Base-by-base conservation (phyloP, 92 coral and sea anemone species). In the Zoanthus sociatus region DNA sequence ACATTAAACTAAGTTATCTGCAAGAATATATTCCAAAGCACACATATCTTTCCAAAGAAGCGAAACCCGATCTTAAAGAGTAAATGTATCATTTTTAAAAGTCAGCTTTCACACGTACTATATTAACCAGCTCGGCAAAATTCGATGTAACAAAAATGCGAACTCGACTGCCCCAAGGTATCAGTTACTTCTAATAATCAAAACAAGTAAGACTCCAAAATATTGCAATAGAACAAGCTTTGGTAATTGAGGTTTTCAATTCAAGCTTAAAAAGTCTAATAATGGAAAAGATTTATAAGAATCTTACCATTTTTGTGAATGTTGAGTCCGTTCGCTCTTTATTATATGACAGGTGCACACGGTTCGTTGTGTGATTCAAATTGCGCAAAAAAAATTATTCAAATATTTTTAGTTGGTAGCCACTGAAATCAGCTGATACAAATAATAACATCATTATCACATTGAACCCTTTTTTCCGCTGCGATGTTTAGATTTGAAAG, bases 371-470 rank as follows among this genome's bases (percentile, higher is more conserved):
- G 73, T 63, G 75, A 81, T 64, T 81, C 60, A 66, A 81, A 81
- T 64, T 81, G 85, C 46, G 10, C 60, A 18, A 18, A 78, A 63
- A 81, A 33, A 63, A 45, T 81, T 81, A 81, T 81, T 81, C 85
- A 81, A 64, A 81, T 81, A 64, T 81, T 81, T 79, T 81, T 26
- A 64, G 85, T 64, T 81, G 46, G 47, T 33, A 81, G 50, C 85
- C 85, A 81, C 74, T 81, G 47, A 26, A 64, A 61, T 81, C 85
- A 81, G 51, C 63, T 81, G 75, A 81, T 66, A 71, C 21, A 51
- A 15, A 81, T 70, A 81, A 81, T 81, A 81, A 66, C 85, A 81
- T 81, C 85, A 81, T 81, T 81, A 81, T 81, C 76, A 46, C 85
- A 81, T 46, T 81, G 84, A 68, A 81, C 45, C 45, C 37, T 81